Evolutionary conservation across 2,797 vertebrate species (phyloP).

Genomic region (Clarias laeviceps): DNA sequence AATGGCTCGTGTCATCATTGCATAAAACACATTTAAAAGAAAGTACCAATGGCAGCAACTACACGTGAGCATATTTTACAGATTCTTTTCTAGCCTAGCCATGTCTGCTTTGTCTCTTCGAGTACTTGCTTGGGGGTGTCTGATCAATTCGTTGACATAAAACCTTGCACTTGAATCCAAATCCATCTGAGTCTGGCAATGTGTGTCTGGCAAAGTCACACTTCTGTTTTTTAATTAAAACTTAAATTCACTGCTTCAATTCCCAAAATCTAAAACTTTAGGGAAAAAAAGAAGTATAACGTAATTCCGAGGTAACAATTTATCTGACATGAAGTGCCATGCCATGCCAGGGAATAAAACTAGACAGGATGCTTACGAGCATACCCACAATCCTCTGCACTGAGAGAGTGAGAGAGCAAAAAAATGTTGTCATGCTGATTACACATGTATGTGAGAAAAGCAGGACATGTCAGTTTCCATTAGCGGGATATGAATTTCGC

Average conservation of each 20-base stretch:
- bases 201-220: not conserved
- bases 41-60: not conserved
- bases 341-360: not conserved
- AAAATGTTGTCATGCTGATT: constrained; percentile 30
- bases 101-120: not conserved
- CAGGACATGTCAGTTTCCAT: constrained; percentile 70
- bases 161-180: not conserved
- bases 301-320: no score
- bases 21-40: not conserved
- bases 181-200: not conserved
- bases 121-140: not conserved
- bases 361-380: not conserved
- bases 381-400: not conserved
- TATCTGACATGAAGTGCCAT: not conserved
- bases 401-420: not conserved
- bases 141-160: not conserved
- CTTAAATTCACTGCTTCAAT: not conserved
- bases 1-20: not conserved
- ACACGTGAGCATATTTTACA: not conserved
- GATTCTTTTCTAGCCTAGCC: not conserved
- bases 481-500: constrained; percentile 60
- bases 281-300: not conserved
- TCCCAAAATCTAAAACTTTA: not conserved
- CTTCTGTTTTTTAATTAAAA: not conserved
- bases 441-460: constrained; percentile 54